Evolutionary conservation across 2,113 vertebrate species (phyloP).

Genomic region (Silurus asotus): DNA sequence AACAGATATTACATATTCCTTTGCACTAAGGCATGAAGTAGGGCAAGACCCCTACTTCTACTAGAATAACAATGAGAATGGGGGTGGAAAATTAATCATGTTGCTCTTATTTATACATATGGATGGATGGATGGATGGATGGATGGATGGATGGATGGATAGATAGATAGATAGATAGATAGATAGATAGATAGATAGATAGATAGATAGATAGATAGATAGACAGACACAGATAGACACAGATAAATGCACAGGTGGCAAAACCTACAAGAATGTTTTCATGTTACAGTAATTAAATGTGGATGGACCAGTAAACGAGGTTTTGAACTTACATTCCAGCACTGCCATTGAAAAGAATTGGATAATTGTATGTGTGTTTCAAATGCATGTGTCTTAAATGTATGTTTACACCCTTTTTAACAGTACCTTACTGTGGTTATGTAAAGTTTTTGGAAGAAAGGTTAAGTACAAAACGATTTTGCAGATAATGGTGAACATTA

Average conservation of each 20-base stretch:
- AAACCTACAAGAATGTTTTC: not conserved
- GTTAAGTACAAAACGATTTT: conserved; percentile 79
- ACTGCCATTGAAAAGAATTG: not conserved
- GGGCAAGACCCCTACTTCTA: conserved; percentile 16
- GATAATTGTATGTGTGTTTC: not conserved
- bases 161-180: too few relatives aligned
- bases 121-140: too few relatives aligned
- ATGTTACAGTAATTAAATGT: not conserved
- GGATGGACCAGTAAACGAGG: not conserved
- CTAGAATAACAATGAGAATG: conserved; percentile 35
- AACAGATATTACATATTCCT: not conserved
- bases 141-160: too few relatives aligned
- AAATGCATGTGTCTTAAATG: not conserved
- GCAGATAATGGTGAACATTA: conserved; percentile 78
- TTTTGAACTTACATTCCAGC: not conserved
- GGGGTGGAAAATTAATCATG: conserved; percentile 3
- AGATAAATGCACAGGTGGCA: not conserved
- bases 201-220: too few relatives aligned
- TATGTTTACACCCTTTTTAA: not conserved
- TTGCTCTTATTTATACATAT: not conserved
- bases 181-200: too few relatives aligned
- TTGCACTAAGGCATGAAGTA: not conserved
- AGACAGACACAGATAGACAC: too few relatives aligned
- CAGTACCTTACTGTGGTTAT: conserved; percentile 12
- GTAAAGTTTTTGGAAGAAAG: conserved; percentile 74